Base-by-base conservation (phyloP, 2,888 invertebrate genomes). In the Drosophila differens region DNA sequence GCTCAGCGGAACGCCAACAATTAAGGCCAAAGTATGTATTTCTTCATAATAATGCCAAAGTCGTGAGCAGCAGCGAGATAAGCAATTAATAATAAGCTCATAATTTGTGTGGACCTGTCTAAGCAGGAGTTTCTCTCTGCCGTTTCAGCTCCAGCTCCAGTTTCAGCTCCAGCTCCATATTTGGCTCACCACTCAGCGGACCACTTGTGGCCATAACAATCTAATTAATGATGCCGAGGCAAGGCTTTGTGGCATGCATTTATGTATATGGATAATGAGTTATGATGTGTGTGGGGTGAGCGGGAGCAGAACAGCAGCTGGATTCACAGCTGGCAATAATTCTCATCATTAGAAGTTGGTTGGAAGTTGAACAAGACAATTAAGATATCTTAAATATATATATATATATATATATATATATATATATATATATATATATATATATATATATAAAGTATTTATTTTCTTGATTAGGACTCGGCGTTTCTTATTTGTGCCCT, bases 31-130 rank as follows among this genome's bases (percentile, higher is more conserved):
- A 74, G 75, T 88, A 91, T 89, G 88, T 85, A 71, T 77, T 91
- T 91, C 79, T 79, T 89, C 74, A 89, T 90, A 90, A 83, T 81
- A 86, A 76, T 79, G 75, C 72, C 73, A 61, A 63, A 73, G 68
- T 74, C 53, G 70, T 35, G 70, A 76, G 47, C 44, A 60, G 28
- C 47, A 65, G 60, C 63, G 69, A 74, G 76, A 66, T 76, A 77
- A 73, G 85, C 88, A 92, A 93, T 92, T 92, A 92, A 92, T 93
- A 92, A 93, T 89, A 91, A 86, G 89, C 91, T 93, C 93, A 92
- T 92, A 93, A 91, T 92, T 93, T 91, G 89, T 89, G 79, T 84
- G 79, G 87, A 64, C 64, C 72, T 60, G 55, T 85, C 90, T 79
- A 84, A 88, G 77, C 74, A 79, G 81, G 84, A 61, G 63, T 32